Conservation (phyloP, 2,888 invertebrate species). For the Branchinecta sandiegonensis region DNA sequence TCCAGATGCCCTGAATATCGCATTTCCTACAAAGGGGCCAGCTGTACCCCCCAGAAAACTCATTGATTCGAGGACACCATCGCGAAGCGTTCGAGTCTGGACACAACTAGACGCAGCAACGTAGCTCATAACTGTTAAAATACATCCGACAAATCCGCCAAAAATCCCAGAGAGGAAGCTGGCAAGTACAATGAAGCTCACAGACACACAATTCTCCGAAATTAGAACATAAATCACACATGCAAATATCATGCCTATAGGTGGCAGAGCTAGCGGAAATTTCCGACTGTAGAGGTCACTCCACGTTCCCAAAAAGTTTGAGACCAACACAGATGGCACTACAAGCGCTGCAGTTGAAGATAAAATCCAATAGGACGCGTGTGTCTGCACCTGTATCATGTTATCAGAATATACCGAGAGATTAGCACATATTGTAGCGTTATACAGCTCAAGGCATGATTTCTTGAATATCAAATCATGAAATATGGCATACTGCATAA, state of each 20-base stretch:
- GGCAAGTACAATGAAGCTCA: slow-evolving; percentile 34
- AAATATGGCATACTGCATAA: slow-evolving; percentile 34
- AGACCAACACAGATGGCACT: slow-evolving; percentile 31
- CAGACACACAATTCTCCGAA: slow-evolving; percentile 30
- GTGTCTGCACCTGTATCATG: slow-evolving; percentile 29
- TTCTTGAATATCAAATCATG: slow-evolving; percentile 36
- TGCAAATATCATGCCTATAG: slow-evolving; percentile 34
- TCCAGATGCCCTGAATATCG: slow-evolving; percentile 43
- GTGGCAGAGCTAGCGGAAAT: slow-evolving; percentile 35
- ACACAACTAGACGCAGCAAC: slow-evolving; percentile 58
- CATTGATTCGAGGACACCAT: slow-evolving; percentile 64
- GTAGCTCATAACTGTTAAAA: slow-evolving; percentile 45
- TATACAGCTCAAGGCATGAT: slow-evolving; percentile 31
- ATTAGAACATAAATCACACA: slow-evolving; percentile 32
- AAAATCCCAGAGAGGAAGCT: slow-evolving; percentile 34
- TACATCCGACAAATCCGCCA: slow-evolving; percentile 36
- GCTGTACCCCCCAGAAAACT: slow-evolving; percentile 69
- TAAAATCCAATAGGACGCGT: slow-evolving; percentile 32
- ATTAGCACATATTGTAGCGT: slow-evolving; percentile 27
- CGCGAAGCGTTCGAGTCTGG: slow-evolving; percentile 55
- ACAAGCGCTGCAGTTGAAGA: slow-evolving; percentile 31
- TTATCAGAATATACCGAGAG: slow-evolving; percentile 27
- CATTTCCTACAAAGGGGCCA: slow-evolving; percentile 65
- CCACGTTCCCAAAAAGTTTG: slow-evolving; percentile 32
- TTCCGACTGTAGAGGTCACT: slow-evolving; percentile 37